phyloP scores from a whole-genome alignment of 2,113 vertebrate species.

The Stigmatopora nigra region DNA sequence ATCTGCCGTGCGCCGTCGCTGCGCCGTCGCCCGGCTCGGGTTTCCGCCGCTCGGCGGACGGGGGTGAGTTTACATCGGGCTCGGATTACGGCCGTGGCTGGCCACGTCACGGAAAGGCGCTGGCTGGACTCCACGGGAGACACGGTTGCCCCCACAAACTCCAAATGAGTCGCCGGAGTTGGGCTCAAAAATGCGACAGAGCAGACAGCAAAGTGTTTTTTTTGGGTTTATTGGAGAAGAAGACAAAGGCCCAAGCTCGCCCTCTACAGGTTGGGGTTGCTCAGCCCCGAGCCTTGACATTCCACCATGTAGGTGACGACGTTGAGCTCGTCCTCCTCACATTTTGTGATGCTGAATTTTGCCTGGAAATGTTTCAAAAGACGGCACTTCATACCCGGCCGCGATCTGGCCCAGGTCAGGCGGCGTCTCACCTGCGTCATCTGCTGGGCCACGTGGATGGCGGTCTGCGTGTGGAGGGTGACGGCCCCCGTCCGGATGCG shows the following conservation, averaged over 20 bases:
- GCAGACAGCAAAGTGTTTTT: too few species aligned
- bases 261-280: slow-evolving; percentile 70
- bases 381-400: too few species aligned
- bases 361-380: slow-evolving; percentile 67
- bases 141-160: too few species aligned
- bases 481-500: slow-evolving; percentile 84
- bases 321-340: slow-evolving; percentile 77
- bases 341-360: slow-evolving; percentile 84
- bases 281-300: slow-evolving; percentile 82
- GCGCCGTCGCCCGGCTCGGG: slow-evolving; percentile 33
- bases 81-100: slow-evolving; percentile 37
- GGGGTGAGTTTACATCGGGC: slow-evolving; percentile 49
- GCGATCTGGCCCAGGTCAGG: too few species aligned
- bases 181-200: too few species aligned
- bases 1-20: slow-evolving; percentile 22
- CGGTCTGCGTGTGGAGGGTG: slow-evolving; percentile 90
- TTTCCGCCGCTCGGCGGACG: slow-evolving; percentile 41
- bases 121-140: too few species aligned
- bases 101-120: slow-evolving; percentile 33
- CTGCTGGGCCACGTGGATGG: slow-evolving; percentile 88
- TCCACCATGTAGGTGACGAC: slow-evolving; percentile 82
- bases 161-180: too few species aligned
- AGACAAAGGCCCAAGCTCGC: slow-evolving; percentile 38
- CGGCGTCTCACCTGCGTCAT: slow-evolving; percentile 79
- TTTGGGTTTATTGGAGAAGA: slow-evolving; percentile 26